Base-by-base conservation (phyloP, 2,113 vertebrate genomes). In the Acrocephalus kingi region DNA sequence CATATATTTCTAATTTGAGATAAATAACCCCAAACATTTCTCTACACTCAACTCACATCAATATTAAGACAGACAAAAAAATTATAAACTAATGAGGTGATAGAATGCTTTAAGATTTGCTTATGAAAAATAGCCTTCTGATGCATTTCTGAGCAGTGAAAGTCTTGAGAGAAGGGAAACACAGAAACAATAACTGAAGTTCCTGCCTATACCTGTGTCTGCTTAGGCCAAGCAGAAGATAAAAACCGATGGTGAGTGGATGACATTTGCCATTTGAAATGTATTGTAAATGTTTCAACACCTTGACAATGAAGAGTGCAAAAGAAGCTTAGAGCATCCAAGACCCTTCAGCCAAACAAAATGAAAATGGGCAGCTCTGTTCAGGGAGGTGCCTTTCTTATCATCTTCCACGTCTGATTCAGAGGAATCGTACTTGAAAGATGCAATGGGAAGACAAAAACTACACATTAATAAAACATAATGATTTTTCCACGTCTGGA, bases 201-300 rank as follows among this genome's bases (percentile, higher is more conserved):
- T 89, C 87, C 64, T 85, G 62, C 31, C n/a, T 41, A 16, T 75
- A 71, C 39, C 84, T 92, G 54, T 77, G 49, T 61, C 84, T 75
- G 84, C 82, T 64, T 66, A 93, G 74, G 84, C 89, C 45, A 73
- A 66, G 56, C 61, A 75, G 88, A 81, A 92, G 73, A 84, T 63
- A 76, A 83, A 79, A 86, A 37, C 17, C 4, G 2, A 59, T 2
- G 21, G 43, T 12, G 72, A 81, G 39, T 35, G 39, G 86, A 59
- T 89, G 66, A 74, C 75, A 56, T 87, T 73, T 94, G 67, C 87
- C 84, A 81, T 82, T 79, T 94, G 77, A 93, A 94, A 93, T 0
- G 0, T 73, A 87, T 24, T 94, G 86, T 95, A 95, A 86, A 79
- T 87, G 86, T 97, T 97, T 93, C 93, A 95, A 74, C 94, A 95